Percentiles rank a stretch among this genome's conserved stretches.
phyloP scores from a whole-genome alignment of 1,140 invertebrate species.

The Geopemphigus sp. region DNA sequence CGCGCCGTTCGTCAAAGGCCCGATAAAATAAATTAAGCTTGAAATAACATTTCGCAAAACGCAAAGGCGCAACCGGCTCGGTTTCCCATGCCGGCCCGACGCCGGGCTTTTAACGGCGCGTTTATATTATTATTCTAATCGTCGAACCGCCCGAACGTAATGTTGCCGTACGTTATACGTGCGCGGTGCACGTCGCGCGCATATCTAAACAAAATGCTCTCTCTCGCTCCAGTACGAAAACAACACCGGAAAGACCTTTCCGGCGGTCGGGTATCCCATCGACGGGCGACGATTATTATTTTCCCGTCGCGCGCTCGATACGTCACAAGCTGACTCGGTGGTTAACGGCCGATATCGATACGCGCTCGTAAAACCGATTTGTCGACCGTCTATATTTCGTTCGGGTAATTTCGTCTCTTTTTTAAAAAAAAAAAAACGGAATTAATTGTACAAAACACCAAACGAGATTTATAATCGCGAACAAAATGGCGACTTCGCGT shows the following conservation, averaged over 20 bases:
- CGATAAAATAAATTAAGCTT: constrained; percentile 48
- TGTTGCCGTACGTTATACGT: too few relatives aligned
- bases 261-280: not conserved
- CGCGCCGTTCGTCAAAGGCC: constrained; percentile 5
- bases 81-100: constrained; percentile 21
- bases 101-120: constrained; percentile 11
- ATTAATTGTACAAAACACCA: too few relatives aligned
- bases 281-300: not conserved
- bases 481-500: too few relatives aligned
- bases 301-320: not conserved
- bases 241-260: too few relatives aligned
- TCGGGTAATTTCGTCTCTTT: too few relatives aligned
- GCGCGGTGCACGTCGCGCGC: not conserved
- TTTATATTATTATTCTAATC: constrained; percentile 24
- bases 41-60: constrained; percentile 31
- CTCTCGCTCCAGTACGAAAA: too few relatives aligned
- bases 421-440: too few relatives aligned
- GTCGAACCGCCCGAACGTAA: not conserved
- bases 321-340: too few relatives aligned
- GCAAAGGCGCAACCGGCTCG: constrained; percentile 38
- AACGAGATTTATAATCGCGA: too few relatives aligned
- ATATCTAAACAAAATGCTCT: not conserved
- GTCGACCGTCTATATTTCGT: too few relatives aligned
- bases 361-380: too few relatives aligned
- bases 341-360: not conserved